Conservation (phyloP, 2,888 invertebrate species). For the Platycheirus rosarum region DNA sequence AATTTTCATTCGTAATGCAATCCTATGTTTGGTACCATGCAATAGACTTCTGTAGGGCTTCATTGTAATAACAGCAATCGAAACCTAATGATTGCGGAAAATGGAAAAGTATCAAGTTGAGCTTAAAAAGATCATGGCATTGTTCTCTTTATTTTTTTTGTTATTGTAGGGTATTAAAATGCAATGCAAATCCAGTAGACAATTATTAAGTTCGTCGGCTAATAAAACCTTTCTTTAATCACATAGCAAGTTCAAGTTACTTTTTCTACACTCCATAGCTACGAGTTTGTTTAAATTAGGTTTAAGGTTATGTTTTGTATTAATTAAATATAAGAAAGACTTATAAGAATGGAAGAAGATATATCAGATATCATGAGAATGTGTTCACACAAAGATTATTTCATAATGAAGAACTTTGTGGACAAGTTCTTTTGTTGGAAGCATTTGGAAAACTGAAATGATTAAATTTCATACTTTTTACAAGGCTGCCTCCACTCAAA, state of each 20-base stretch:
- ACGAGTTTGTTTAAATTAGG: too few relatives aligned
- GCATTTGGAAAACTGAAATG: constrained; percentile 13
- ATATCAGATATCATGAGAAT: constrained; percentile 39
- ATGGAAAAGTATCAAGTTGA: constrained; percentile 14
- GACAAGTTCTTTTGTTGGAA: constrained; percentile 18
- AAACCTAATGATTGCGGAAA: constrained; percentile 25
- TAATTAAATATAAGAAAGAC: too few relatives aligned
- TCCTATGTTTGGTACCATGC: constrained; percentile 4
- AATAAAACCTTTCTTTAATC: too few relatives aligned
- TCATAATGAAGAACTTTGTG: not conserved
- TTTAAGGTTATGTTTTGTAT: too few relatives aligned
- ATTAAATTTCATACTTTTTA: constrained; percentile 43
- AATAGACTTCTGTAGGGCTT: not conserved
- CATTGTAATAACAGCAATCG: constrained; percentile 48
- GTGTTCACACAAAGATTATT: constrained; percentile 8
- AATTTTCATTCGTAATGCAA: constrained; percentile 29
- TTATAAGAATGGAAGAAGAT: constrained; percentile 14
- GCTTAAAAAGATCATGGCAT: too few relatives aligned
- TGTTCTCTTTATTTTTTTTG: too few relatives aligned
- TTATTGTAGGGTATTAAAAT: too few relatives aligned
- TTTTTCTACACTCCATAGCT: too few relatives aligned
- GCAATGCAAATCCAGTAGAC: too few relatives aligned
- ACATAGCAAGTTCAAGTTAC: too few relatives aligned
- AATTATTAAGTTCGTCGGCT: too few relatives aligned
- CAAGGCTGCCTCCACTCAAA: constrained; percentile 24